Evolutionary conservation across 2,888 invertebrate genomes (phyloP).

Genomic region (Mesorhabditis spiculigera): DNA sequence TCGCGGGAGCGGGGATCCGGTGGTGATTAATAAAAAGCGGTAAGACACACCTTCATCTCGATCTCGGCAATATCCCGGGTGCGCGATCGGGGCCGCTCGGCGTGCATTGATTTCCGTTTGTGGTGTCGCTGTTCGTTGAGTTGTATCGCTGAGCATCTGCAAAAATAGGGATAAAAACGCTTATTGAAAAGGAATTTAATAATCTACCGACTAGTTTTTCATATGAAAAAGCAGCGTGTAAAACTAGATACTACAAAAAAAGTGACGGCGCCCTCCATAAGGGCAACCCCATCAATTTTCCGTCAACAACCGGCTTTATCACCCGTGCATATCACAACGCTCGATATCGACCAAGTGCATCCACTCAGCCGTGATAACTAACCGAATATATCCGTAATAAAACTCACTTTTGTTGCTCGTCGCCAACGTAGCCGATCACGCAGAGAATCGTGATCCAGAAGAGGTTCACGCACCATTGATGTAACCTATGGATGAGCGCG

Average conservation of each 20-base stretch:
- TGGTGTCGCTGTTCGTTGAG: background rate
- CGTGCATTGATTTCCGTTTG: background rate
- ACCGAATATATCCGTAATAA: background rate
- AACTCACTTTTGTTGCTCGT: constrained; percentile 18
- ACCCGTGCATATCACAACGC: too few species aligned
- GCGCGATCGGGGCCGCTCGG: background rate
- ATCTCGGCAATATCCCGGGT: constrained; percentile 24
- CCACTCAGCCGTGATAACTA: background rate
- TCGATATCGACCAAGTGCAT: too few species aligned
- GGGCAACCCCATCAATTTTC: too few species aligned
- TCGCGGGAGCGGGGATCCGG: constrained; percentile 7
- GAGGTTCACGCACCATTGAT: constrained; percentile 50
- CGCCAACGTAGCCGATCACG: constrained; percentile 48
- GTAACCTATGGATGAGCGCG: constrained; percentile 17
- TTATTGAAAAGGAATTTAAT: too few species aligned
- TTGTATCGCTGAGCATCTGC: constrained; percentile 1
- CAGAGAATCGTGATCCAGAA: constrained; percentile 54
- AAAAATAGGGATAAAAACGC: too few species aligned
- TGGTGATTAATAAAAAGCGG: background rate
- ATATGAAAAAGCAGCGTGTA: background rate
- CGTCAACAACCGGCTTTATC: too few species aligned
- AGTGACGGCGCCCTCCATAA: background rate
- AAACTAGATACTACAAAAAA: background rate
- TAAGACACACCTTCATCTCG: constrained; percentile 28
- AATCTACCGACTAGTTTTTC: too few species aligned